Conservation (phyloP, 2,888 invertebrate species). For the Patella caerulea region DNA sequence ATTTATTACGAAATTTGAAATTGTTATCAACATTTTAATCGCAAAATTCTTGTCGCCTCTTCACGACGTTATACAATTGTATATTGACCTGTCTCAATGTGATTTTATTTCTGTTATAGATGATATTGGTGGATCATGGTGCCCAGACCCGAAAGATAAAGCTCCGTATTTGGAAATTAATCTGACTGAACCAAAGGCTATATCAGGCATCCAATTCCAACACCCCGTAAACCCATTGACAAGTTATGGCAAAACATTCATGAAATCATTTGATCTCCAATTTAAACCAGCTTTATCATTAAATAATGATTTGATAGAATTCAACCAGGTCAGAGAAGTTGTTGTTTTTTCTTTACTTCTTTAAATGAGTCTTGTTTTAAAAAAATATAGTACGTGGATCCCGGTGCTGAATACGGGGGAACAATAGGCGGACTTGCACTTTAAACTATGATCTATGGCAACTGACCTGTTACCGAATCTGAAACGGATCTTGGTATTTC, state of each 20-base stretch:
- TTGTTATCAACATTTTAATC: too few relatives aligned
- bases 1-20: too few relatives aligned
- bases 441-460: too few relatives aligned
- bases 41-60: too few relatives aligned
- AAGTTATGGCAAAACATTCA: conserved; percentile 2
- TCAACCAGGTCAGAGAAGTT: conserved; percentile 10
- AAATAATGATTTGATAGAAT: conserved; percentile 18
- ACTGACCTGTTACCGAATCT: too few relatives aligned
- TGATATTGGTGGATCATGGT: conserved; percentile 44
- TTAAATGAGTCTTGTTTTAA: too few relatives aligned
- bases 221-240: conserved; percentile 17
- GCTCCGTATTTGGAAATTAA: conserved; percentile 45
- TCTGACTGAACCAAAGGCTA: conserved; percentile 39
- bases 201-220: conserved; percentile 41
- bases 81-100: background rate
- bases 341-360: too few relatives aligned
- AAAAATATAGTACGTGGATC: too few relatives aligned
- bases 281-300: conserved; percentile 17
- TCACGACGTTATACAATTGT: too few relatives aligned
- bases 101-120: conserved; percentile 20
- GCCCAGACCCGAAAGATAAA: conserved; percentile 38
- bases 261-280: conserved; percentile 17
- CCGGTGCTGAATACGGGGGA: too few relatives aligned
- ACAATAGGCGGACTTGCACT: too few relatives aligned
- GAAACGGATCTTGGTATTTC: too few relatives aligned